Percentiles rank a stretch among this genome's conserved stretches.
Evolutionary conservation across 1,140 invertebrate genomes (phyloP).

Genomic region (Rhopalosiphum padi): DNA sequence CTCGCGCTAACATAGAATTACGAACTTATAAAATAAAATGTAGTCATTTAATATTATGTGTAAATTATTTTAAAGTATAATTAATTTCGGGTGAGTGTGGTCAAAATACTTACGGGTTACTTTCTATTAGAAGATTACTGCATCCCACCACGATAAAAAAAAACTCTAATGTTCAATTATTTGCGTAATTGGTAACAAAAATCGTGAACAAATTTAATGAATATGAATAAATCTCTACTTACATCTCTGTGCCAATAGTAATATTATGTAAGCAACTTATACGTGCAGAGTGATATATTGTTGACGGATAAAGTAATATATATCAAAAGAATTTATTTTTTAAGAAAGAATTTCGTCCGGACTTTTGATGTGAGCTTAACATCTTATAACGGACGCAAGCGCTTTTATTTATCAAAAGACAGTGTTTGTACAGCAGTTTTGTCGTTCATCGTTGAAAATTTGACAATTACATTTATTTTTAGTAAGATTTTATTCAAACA

Average conservation of each 20-base stretch:
- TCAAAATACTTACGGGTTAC: neutral
- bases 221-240: neutral
- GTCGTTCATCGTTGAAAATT: neutral
- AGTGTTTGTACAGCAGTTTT: neutral
- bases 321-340: neutral
- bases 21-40: too few species aligned
- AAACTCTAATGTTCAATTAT: too few species aligned
- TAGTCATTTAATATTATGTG: too few species aligned
- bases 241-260: neutral
- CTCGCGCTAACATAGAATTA: too few species aligned
- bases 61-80: too few species aligned
- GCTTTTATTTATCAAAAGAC: neutral
- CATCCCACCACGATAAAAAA: neutral
- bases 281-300: neutral
- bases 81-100: too few species aligned
- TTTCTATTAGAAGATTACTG: neutral
- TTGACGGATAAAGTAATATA: neutral
- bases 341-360: neutral
- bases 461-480: neutral
- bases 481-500: slow-evolving; percentile 6
- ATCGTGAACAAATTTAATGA: neutral
- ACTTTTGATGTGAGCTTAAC: slow-evolving; percentile 1
- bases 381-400: neutral
- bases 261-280: neutral
- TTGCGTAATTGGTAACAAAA: neutral